Percentiles rank a stretch among this genome's conserved stretches.
phyloP scores from a whole-genome alignment of 2,113 vertebrate species.

The Epinephelus moara region DNA sequence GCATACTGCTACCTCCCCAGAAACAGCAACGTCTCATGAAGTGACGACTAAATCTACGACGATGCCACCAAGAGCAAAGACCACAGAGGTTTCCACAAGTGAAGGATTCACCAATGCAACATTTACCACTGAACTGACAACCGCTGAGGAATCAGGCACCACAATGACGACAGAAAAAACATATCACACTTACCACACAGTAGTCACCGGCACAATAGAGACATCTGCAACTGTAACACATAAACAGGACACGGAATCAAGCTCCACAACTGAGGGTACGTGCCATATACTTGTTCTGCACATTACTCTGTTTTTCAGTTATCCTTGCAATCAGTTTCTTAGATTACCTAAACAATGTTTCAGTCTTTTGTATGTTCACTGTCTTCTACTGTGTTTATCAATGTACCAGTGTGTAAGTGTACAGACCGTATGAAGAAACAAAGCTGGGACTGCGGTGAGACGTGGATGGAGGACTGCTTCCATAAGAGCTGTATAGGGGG shows the following conservation, averaged over 20 bases:
- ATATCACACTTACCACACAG: background rate
- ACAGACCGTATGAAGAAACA: constrained; percentile 54
- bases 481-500: constrained; percentile 53
- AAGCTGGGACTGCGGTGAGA: constrained; percentile 57
- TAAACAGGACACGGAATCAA: too few relatives aligned
- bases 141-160: background rate
- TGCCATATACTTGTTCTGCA: background rate
- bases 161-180: background rate
- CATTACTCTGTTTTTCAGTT: background rate
- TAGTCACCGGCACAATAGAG: too few relatives aligned
- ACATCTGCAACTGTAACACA: background rate
- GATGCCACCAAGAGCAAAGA: background rate
- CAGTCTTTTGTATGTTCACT: background rate
- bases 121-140: background rate
- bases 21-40: background rate
- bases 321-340: background rate
- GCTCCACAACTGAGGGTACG: background rate
- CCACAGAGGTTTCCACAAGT: background rate
- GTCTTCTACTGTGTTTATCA: background rate
- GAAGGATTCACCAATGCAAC: background rate
- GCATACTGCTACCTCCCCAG: too few relatives aligned
- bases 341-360: background rate
- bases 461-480: constrained; percentile 79
- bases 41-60: background rate
- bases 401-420: constrained; percentile 46